Conservation (phyloP, 2,797 vertebrate species). For the Numenius phaeopus region DNA sequence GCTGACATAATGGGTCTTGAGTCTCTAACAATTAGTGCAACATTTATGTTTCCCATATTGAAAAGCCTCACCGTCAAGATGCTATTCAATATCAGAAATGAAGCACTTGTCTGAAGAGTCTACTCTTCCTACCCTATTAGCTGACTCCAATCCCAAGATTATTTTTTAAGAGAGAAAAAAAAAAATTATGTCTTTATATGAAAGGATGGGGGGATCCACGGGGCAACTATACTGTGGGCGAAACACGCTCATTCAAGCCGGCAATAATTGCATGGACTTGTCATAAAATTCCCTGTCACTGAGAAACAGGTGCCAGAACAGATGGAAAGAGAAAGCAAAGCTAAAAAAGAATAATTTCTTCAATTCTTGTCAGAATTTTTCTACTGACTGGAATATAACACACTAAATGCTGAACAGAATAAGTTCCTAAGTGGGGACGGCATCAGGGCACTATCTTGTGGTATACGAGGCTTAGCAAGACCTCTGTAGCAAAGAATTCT, state of each 20-base stretch:
- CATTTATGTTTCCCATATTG: accelerated
- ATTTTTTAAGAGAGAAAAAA: background rate
- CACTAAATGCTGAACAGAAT: background rate
- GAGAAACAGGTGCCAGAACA: background rate
- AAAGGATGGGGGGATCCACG: background rate
- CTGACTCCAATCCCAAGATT: background rate
- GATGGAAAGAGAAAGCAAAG: background rate
- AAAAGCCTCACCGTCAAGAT: background rate
- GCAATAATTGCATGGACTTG: background rate
- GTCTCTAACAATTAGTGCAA: background rate
- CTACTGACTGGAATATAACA: background rate
- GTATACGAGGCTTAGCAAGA: background rate
- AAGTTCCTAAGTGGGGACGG: background rate
- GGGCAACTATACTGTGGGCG: background rate
- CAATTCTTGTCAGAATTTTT: background rate
- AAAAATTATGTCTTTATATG: background rate
- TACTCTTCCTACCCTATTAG: background rate
- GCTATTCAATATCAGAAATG: background rate
- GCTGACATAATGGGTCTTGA: background rate
- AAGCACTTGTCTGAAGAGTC: background rate
- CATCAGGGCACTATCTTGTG: background rate
- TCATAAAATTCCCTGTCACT: background rate
- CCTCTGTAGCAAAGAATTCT: background rate
- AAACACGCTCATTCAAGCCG: background rate
- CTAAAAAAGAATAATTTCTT: background rate